These are phyloP conservation scores for Coregonus clupeaformis DNA, from an alignment of 2,113 vertebrate species.

Conservation along the genomic window DNA sequence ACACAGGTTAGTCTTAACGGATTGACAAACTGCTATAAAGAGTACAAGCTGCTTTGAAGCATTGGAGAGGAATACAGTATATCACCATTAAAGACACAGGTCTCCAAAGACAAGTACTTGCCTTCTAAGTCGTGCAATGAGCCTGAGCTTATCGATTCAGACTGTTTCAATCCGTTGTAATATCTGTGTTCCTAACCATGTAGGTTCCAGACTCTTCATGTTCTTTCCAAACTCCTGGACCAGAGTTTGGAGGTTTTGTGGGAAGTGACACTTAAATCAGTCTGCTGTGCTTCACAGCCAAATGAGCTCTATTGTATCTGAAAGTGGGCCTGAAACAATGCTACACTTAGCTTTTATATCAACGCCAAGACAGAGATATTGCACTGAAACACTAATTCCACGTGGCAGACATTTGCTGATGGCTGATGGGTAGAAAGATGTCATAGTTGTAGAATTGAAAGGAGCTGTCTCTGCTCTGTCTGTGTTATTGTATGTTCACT, in stretches of 20 bases:
- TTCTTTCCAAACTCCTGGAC: conserved; percentile 49
- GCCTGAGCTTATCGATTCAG: conserved; percentile 19
- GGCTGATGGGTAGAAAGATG: conserved; percentile 7
- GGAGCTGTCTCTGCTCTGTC: conserved; percentile 12
- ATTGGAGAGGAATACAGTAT: too few species aligned
- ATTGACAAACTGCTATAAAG: conserved; percentile 16
- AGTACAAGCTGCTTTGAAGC: neutral
- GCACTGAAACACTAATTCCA: conserved; percentile 34
- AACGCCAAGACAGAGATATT: conserved; percentile 50
- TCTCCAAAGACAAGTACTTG: too few species aligned
- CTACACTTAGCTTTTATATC: conserved; percentile 39
- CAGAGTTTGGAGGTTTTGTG: conserved; percentile 49
- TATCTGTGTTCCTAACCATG: conserved; percentile 29
- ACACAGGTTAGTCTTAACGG: neutral
- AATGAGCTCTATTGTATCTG: conserved; percentile 41
- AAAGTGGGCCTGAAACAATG: conserved; percentile 36
- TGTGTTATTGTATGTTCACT: too few species aligned
- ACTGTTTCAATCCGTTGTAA: conserved; percentile 37
- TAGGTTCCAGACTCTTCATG: conserved; percentile 40
- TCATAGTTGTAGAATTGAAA: conserved; percentile 21
- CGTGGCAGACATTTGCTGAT: conserved; percentile 38
- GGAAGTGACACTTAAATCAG: conserved; percentile 60
- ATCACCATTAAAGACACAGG: too few species aligned
- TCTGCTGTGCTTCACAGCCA: conserved; percentile 45
- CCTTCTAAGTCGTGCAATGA: neutral